Percentiles rank a stretch among this genome's conserved stretches.
Evolutionary conservation across 2,797 vertebrate genomes (phyloP).

Genomic region (Naso thynnoides): DNA sequence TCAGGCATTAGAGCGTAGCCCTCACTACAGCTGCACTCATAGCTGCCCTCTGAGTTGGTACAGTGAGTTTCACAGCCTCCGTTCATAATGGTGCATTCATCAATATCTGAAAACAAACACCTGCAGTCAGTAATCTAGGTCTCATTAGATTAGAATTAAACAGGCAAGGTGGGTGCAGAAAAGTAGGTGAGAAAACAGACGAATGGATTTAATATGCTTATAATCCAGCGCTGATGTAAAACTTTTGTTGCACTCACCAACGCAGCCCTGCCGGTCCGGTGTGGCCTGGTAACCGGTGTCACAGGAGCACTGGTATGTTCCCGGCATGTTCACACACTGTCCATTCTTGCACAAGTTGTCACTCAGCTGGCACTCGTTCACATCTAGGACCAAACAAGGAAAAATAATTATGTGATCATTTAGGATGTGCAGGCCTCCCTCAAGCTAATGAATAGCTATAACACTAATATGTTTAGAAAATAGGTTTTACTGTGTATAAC

Average conservation of each 20-base stretch:
- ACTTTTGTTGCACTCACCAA: slow-evolving; percentile 83
- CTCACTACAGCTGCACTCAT: slow-evolving; percentile 91
- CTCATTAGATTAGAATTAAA: neutral
- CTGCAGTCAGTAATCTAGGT: neutral
- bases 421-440: neutral
- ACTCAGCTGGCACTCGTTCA: slow-evolving; percentile 93
- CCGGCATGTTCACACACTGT: slow-evolving; percentile 91
- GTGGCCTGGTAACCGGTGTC: slow-evolving; percentile 92
- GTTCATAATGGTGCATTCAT: slow-evolving; percentile 93
- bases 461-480: slow-evolving; percentile 3
- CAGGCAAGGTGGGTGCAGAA: neutral
- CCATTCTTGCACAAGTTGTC: slow-evolving; percentile 91
- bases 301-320: slow-evolving; percentile 94
- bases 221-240: neutral
- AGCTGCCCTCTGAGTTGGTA: slow-evolving; percentile 94
- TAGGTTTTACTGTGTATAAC: neutral
- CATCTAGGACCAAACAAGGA: slow-evolving; percentile 78
- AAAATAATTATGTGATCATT: neutral
- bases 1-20: slow-evolving; percentile 93
- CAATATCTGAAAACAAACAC: slow-evolving; percentile 84
- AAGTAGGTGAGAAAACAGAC: no score
- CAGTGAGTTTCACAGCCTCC: slow-evolving; percentile 93
- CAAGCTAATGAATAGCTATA: neutral
- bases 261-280: slow-evolving; percentile 90
- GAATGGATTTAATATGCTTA: neutral